Percentiles rank a stretch among this genome's conserved stretches.
Evolutionary conservation across 2,888 invertebrate genomes (phyloP).

Genomic region (Cantharis rustica): DNA sequence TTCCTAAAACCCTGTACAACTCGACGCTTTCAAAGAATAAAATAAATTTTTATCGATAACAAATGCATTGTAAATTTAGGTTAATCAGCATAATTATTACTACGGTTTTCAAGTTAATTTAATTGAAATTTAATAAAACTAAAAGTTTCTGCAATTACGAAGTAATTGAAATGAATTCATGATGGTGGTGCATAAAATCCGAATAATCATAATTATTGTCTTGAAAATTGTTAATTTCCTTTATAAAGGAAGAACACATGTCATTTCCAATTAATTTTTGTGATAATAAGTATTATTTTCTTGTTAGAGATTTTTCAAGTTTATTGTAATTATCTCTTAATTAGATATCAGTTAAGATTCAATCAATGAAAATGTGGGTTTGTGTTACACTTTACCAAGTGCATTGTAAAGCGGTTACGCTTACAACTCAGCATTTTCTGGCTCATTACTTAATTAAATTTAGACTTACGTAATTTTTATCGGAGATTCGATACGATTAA

Average conservation of each 20-base stretch:
- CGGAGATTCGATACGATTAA: neutral
- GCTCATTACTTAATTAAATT: neutral
- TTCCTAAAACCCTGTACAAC: too few relatives aligned
- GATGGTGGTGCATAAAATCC: neutral
- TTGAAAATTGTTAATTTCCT: neutral
- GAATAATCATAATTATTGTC: neutral
- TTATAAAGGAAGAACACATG: neutral
- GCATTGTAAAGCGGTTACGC: neutral
- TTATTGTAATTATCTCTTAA: neutral
- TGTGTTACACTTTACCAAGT: neutral
- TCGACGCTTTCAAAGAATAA: too few relatives aligned
- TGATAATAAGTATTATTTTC: neutral
- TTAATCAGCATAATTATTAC: too few relatives aligned
- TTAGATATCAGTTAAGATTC: neutral
- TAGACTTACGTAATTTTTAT: neutral
- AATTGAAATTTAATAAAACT: neutral
- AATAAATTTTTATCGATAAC: too few relatives aligned
- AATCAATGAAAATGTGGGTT: neutral
- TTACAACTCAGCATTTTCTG: neutral
- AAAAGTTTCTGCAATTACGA: neutral
- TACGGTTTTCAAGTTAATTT: too few relatives aligned
- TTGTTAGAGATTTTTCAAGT: neutral
- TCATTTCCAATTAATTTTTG: neutral
- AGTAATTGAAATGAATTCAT: neutral
- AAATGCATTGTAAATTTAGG: too few relatives aligned